These are phyloP conservation scores for Clarias fuscus DNA, from an alignment of 2,797 vertebrate species.

Conservation along the genomic window DNA sequence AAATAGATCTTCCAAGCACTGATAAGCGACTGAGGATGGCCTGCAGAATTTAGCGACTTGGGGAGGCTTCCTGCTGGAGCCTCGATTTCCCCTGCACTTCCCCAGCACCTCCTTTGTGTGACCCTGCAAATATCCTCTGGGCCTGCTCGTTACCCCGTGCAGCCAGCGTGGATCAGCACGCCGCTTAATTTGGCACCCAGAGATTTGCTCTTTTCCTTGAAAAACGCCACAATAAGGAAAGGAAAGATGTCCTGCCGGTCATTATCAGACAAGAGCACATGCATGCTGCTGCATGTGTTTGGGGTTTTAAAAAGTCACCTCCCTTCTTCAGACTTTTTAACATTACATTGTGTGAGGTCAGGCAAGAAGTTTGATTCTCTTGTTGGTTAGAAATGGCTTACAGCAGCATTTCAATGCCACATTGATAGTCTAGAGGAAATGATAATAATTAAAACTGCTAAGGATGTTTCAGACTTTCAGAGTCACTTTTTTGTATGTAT, in stretches of 20 bases:
- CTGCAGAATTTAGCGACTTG: constrained; percentile 69
- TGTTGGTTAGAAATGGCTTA: neutral
- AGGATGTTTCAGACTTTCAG: neutral
- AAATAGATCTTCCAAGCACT: constrained; percentile 60
- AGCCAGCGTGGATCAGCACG: constrained; percentile 71
- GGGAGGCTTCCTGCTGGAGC: constrained; percentile 71
- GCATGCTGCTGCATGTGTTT: constrained; percentile 46
- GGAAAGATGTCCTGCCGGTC: constrained; percentile 41
- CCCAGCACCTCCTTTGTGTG: constrained; percentile 74
- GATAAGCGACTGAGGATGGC: constrained; percentile 67
- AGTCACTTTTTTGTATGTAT: neutral
- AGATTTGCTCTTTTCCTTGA: constrained; percentile 63
- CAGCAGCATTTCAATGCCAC: neutral
- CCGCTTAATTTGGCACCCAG: constrained; percentile 75
- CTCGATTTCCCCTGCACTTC: constrained; percentile 72
- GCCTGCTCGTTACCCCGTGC: constrained; percentile 76
- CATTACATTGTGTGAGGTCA: neutral
- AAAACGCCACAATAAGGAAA: constrained; percentile 53
- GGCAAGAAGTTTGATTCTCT: neutral
- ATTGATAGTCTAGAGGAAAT: neutral
- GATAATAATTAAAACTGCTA: neutral
- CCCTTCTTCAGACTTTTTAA: constrained; percentile 31
- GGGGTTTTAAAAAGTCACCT: constrained; percentile 43
- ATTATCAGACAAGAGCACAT: constrained; percentile 58
- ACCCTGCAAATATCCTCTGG: constrained; percentile 82